A percentile compares a stretch with the other conserved stretches of the same genome.
phyloP scores from a whole-genome alignment of 2,113 vertebrate genomes.

The Heterochromis multidens region DNA sequence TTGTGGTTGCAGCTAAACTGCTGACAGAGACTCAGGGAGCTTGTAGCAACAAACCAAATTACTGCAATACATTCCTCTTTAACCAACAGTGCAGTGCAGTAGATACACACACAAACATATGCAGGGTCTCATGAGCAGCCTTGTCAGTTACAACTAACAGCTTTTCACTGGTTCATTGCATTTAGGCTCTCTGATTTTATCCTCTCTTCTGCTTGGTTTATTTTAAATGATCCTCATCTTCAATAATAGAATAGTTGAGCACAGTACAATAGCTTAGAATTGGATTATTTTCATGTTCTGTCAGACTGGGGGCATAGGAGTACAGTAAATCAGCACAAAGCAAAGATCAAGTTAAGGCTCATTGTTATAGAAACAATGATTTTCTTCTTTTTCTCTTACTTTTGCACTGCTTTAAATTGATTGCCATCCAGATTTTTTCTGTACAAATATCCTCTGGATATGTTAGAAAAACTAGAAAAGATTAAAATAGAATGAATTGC shows the following conservation, averaged over 20 bases:
- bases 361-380: neutral
- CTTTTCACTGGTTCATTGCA: conserved; percentile 20
- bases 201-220: conserved; percentile 43
- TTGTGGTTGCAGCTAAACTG: conserved; percentile 39
- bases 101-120: neutral
- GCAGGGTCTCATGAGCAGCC: neutral
- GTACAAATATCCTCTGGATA: neutral
- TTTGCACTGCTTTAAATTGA: neutral
- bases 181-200: conserved; percentile 16
- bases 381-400: neutral
- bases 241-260: neutral
- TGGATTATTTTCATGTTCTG: neutral
- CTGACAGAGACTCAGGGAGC: conserved; percentile 26
- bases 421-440: neutral
- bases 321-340: neutral
- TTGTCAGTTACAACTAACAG: conserved; percentile 12
- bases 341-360: neutral
- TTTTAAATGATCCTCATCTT: conserved; percentile 32
- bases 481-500: neutral
- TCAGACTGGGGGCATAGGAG: neutral
- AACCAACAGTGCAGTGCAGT: neutral
- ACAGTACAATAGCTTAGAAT: conserved; percentile 4
- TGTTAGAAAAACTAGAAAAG: neutral
- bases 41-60: neutral
- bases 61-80: conserved; percentile 14